These are phyloP conservation scores for Euura lappo DNA, from an alignment of 1,140 invertebrate species.

Conservation along the genomic window DNA sequence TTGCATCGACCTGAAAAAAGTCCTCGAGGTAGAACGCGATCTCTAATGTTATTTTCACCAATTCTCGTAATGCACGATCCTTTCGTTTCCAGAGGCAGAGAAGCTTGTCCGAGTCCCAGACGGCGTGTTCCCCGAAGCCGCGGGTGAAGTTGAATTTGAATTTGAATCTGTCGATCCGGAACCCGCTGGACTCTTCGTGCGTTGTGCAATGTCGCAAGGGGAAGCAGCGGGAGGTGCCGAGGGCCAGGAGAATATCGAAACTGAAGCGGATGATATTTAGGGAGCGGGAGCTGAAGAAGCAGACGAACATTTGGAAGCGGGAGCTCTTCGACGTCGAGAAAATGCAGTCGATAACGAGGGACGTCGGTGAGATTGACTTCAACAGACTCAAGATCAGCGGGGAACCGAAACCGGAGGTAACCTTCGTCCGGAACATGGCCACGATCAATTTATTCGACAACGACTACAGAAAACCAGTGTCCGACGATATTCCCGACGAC, in stretches of 20 bases:
- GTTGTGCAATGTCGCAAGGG: neutral
- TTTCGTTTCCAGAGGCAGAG: neutral
- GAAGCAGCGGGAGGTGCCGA: constrained; percentile 9
- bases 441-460: constrained; percentile 29
- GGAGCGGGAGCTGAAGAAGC: constrained; percentile 17
- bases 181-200: neutral
- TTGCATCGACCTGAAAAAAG: constrained; percentile 25
- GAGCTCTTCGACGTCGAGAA: constrained; percentile 11
- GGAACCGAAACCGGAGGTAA: constrained; percentile 26
- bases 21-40: constrained; percentile 20
- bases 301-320: neutral
- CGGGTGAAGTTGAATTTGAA: neutral
- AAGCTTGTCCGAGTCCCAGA: neutral
- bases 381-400: constrained; percentile 32
- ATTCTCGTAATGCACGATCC: neutral
- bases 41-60: neutral
- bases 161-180: neutral
- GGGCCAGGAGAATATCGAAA: constrained; percentile 25
- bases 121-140: neutral
- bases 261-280: constrained; percentile 24
- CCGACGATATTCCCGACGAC: constrained; percentile 22
- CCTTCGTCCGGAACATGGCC: constrained; percentile 28
- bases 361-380: constrained; percentile 29
- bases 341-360: constrained; percentile 14
- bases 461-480: constrained; percentile 18